These are phyloP conservation scores for Pyralis farinalis DNA, from an alignment of 2,888 invertebrate genomes.

Conservation along the genomic window DNA sequence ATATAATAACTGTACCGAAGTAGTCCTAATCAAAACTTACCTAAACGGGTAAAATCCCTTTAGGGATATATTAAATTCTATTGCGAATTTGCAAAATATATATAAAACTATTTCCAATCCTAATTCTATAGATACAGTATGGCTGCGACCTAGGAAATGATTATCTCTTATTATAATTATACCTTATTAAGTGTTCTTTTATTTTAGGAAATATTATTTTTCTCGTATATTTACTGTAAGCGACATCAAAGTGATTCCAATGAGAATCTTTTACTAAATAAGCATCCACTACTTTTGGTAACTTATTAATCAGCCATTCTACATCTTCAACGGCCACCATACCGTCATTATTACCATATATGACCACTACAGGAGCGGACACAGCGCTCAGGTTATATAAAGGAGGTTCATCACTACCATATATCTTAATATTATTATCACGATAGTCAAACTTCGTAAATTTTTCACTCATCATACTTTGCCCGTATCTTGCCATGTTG, in stretches of 20 bases:
- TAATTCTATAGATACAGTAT: too few relatives aligned
- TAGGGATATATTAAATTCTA: too few relatives aligned
- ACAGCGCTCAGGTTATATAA: constrained; percentile 46
- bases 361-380: constrained; percentile 40
- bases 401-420: constrained; percentile 44
- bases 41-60: too few relatives aligned
- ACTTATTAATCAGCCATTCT: constrained; percentile 61
- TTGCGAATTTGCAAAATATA: too few relatives aligned
- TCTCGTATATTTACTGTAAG: constrained; percentile 38
- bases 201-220: constrained; percentile 34
- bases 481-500: constrained; percentile 54
- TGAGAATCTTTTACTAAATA: constrained; percentile 74
- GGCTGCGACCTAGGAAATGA: too few relatives aligned
- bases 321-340: constrained; percentile 82
- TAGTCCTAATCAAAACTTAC: too few relatives aligned
- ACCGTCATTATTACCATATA: constrained; percentile 73
- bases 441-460: constrained; percentile 62
- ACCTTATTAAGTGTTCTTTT: constrained; percentile 26
- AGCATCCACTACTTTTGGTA: constrained; percentile 80
- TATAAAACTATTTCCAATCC: too few relatives aligned
- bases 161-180: constrained; percentile 1
- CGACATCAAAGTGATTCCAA: constrained; percentile 44
- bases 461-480: constrained; percentile 31
- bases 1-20: too few relatives aligned
- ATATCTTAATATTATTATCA: constrained; percentile 37